phyloP scores from a whole-genome alignment of 1,140 invertebrate genomes.

The Aporrectodea caliginosa region DNA sequence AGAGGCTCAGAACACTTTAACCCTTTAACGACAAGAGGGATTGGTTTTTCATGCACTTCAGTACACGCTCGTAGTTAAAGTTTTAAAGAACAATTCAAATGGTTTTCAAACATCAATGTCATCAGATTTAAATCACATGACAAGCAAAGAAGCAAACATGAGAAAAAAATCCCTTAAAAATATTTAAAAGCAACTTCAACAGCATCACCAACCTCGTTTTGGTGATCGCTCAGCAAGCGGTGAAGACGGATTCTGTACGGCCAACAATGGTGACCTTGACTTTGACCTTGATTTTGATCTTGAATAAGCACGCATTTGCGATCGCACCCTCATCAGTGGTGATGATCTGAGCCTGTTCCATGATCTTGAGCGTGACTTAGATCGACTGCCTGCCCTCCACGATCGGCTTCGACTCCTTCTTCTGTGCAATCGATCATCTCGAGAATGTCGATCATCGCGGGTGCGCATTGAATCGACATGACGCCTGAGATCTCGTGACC shows the following conservation, averaged over 20 bases:
- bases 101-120: too few relatives aligned
- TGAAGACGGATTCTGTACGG: not conserved
- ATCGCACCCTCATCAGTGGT: not conserved
- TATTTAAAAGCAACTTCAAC: too few relatives aligned
- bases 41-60: too few relatives aligned
- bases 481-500: not conserved
- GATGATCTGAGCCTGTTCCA: not conserved
- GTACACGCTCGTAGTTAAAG: too few relatives aligned
- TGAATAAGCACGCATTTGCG: not conserved
- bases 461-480: not conserved
- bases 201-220: not conserved
- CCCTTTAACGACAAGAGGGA: too few relatives aligned
- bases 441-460: not conserved
- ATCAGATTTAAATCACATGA: too few relatives aligned
- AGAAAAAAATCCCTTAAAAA: too few relatives aligned
- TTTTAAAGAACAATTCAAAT: too few relatives aligned
- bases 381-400: not conserved
- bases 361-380: not conserved
- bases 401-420: not conserved
- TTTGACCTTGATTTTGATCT: not conserved
- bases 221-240: not conserved
- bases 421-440: not conserved
- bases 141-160: too few relatives aligned
- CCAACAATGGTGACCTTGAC: not conserved
- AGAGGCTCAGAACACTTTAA: too few relatives aligned